These are phyloP conservation scores for Oenanthe melanoleuca DNA, from an alignment of 2,113 vertebrate species.

Conservation along the genomic window DNA sequence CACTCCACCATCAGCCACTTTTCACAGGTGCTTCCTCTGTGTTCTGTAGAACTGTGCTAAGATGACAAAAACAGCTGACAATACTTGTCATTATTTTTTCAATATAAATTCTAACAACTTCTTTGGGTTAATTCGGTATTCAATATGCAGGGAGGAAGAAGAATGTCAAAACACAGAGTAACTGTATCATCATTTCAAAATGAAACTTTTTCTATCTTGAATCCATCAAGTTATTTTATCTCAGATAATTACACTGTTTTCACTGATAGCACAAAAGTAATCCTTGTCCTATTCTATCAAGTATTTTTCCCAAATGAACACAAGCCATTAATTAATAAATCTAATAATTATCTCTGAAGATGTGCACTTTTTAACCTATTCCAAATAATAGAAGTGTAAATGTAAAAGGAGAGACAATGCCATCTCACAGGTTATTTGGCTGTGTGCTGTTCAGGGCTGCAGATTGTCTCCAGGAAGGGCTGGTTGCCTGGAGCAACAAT, in stretches of 20 bases:
- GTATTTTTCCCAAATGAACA: not conserved
- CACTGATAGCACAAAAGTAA: not conserved
- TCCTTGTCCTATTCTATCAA: not conserved
- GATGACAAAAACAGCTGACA: not conserved
- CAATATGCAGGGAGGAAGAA: not conserved
- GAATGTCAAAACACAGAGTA: not conserved
- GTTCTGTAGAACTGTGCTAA: not conserved
- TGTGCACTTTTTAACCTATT: not conserved
- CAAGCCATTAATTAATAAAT: not conserved
- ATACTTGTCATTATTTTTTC: not conserved
- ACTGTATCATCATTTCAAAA: not conserved
- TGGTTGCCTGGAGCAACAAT: not conserved
- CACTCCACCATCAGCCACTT: not conserved
- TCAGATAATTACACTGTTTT: not conserved
- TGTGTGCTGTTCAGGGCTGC: not conserved
- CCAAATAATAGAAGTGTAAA: not conserved
- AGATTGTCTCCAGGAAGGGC: not conserved
- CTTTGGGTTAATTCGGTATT: not conserved
- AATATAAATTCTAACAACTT: not conserved
- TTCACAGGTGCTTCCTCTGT: not conserved
- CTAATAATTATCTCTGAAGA: not conserved
- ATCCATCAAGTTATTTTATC: not conserved
- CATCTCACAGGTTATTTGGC: not conserved
- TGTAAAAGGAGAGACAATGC: not conserved
- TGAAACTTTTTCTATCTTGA: not conserved